A percentile compares a stretch with the other conserved stretches of the same genome.
These are phyloP conservation scores for Iphiclides podalirius DNA, from an alignment of 2,888 invertebrate species.

Conservation along the genomic window DNA sequence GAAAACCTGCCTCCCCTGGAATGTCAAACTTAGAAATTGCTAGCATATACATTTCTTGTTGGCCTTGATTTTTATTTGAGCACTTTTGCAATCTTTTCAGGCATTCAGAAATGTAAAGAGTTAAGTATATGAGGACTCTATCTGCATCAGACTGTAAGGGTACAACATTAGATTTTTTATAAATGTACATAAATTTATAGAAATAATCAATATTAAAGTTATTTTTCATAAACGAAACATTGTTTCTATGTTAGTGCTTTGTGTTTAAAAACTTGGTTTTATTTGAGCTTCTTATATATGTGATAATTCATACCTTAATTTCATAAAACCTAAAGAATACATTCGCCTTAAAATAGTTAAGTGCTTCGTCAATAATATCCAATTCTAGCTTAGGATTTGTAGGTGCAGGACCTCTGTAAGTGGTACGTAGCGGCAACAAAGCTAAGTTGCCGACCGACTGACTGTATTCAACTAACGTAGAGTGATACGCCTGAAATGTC, in stretches of 20 bases:
- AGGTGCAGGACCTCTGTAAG: conserved; percentile 96
- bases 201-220: not conserved
- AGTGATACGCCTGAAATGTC: conserved; percentile 94
- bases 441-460: conserved; percentile 95
- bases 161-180: not conserved
- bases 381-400: conserved; percentile 82
- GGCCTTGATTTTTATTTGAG: conserved; percentile 91
- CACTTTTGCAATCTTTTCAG: conserved; percentile 96
- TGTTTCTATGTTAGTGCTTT: too few species aligned
- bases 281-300: too few species aligned
- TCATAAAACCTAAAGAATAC: conserved; percentile 99
- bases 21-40: conserved; percentile 97
- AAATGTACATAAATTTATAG: not conserved
- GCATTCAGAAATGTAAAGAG: conserved; percentile 98
- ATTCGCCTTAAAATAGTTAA: conserved; percentile 98
- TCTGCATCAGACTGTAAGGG: conserved; percentile 96
- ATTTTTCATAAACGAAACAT: too few species aligned
- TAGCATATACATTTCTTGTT: conserved; percentile 97
- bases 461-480: conserved; percentile 87
- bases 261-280: too few species aligned
- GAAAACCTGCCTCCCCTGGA: conserved; percentile 97
- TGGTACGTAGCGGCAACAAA: conserved; percentile 93
- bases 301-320: conserved; percentile 94
- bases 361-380: conserved; percentile 98
- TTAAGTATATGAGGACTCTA: conserved; percentile 97